A percentile compares a stretch with the other conserved stretches of the same genome.
Conservation (phyloP, 2,888 invertebrate genomes). For the Noctua fimbriata region DNA sequence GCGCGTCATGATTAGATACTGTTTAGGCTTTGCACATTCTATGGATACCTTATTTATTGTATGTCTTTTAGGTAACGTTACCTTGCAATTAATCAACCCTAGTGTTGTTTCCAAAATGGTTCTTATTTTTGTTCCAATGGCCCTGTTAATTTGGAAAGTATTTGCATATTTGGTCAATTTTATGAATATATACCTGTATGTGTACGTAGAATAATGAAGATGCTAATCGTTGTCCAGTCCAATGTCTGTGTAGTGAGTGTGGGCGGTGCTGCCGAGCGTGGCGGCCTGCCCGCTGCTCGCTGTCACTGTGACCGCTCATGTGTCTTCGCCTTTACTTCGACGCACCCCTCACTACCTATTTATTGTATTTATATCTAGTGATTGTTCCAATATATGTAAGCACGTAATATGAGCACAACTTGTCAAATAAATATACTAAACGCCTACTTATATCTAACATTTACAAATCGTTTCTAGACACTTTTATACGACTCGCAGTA, state of each 20-base stretch:
- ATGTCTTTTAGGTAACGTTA: constrained; percentile 63
- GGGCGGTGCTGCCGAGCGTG: constrained; percentile 43
- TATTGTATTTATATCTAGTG: constrained; percentile 77
- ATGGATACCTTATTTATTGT: constrained; percentile 67
- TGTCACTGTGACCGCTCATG: constrained; percentile 61
- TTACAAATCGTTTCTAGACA: constrained; percentile 78
- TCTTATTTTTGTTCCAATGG: constrained; percentile 63
- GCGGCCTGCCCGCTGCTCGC: constrained; percentile 54
- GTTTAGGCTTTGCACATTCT: constrained; percentile 75
- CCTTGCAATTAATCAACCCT: constrained; percentile 66
- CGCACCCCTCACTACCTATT: constrained; percentile 74
- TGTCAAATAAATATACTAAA: constrained; percentile 80
- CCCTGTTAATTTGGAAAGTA: constrained; percentile 74
- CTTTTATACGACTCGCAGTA: constrained; percentile 76
- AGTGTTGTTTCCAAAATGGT: constrained; percentile 59
- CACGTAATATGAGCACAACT: constrained; percentile 83
- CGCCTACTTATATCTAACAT: constrained; percentile 74
- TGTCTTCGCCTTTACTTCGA: constrained; percentile 72
- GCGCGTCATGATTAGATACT: constrained; percentile 72
- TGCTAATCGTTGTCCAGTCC: constrained; percentile 81
- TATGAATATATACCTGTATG: constrained; percentile 79
- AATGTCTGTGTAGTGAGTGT: constrained; percentile 67
- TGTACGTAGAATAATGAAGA: constrained; percentile 82
- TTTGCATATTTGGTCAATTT: constrained; percentile 88
- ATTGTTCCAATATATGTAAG: constrained; percentile 80